Evolutionary conservation across 2,888 invertebrate genomes (phyloP).

Genomic region (Myopa tessellatipennis): DNA sequence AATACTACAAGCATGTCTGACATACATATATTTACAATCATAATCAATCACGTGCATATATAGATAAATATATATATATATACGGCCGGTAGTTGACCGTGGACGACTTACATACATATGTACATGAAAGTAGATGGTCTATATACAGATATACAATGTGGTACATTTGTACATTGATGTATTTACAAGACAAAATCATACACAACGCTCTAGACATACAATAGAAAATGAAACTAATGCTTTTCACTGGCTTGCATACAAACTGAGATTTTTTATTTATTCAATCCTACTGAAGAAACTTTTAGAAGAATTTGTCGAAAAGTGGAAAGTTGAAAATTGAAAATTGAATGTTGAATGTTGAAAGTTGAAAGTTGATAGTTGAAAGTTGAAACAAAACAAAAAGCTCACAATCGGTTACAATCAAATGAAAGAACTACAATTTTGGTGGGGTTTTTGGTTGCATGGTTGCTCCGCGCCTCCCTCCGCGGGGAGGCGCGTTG

Average conservation of each 20-base stretch:
- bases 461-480: constrained; percentile 37
- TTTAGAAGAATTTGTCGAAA: too few relatives aligned
- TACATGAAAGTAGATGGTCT: not conserved
- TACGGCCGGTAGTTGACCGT: too few relatives aligned
- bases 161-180: not conserved
- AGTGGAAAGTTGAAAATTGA: too few relatives aligned
- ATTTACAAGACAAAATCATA: constrained; percentile 16
- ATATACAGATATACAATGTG: constrained; percentile 17
- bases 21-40: too few relatives aligned
- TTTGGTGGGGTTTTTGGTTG: constrained; percentile 42
- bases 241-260: constrained; percentile 16
- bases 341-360: not conserved
- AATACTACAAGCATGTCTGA: too few relatives aligned
- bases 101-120: too few relatives aligned
- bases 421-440: constrained; percentile 26
- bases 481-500: constrained; percentile 48
- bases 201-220: constrained; percentile 23
- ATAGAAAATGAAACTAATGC: constrained; percentile 17
- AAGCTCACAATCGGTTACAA: constrained; percentile 37
- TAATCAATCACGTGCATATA: too few relatives aligned
- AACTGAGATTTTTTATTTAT: not conserved
- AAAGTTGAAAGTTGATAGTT: not conserved
- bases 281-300: too few relatives aligned
- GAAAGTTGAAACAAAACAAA: constrained; percentile 36
- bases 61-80: too few relatives aligned